Conservation (phyloP, 2,888 invertebrate species). For the Phania funesta region DNA sequence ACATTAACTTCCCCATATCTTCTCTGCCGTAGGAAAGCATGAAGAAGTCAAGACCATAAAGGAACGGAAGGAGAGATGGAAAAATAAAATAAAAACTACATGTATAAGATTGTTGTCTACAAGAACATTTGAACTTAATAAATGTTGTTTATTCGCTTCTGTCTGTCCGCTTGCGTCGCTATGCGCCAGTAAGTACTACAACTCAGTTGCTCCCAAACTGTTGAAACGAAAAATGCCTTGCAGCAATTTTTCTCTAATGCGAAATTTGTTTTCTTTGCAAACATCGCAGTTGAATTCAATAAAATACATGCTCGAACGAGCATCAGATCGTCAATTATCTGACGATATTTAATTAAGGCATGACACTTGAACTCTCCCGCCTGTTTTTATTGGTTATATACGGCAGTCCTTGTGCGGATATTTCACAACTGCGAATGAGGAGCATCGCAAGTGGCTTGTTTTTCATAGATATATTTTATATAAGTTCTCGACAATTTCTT, state of each 20-base stretch:
- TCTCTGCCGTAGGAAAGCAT: neutral
- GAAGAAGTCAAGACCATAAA: conserved; percentile 8
- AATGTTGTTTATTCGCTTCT: conserved; percentile 24
- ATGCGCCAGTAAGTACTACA: neutral
- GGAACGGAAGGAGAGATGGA: neutral
- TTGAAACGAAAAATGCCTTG: neutral
- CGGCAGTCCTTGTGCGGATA: no score
- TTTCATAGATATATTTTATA: no score
- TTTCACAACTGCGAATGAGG: no score
- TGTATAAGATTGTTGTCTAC: conserved; percentile 37
- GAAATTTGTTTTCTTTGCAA: no score
- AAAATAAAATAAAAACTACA: conserved; percentile 34
- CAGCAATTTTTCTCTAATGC: neutral
- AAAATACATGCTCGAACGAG: no score
- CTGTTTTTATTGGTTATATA: no score
- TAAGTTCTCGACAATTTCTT: no score
- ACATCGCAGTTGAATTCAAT: neutral
- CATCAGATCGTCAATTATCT: no score
- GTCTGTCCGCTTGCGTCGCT: neutral
- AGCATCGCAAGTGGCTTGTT: no score
- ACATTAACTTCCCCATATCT: conserved; percentile 27
- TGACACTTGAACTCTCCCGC: no score
- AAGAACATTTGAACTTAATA: conserved; percentile 42
- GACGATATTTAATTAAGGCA: no score
- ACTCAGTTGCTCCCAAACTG: neutral